phyloP scores from a whole-genome alignment of 2,113 vertebrate genomes.

The Corvus hawaiiensis region DNA sequence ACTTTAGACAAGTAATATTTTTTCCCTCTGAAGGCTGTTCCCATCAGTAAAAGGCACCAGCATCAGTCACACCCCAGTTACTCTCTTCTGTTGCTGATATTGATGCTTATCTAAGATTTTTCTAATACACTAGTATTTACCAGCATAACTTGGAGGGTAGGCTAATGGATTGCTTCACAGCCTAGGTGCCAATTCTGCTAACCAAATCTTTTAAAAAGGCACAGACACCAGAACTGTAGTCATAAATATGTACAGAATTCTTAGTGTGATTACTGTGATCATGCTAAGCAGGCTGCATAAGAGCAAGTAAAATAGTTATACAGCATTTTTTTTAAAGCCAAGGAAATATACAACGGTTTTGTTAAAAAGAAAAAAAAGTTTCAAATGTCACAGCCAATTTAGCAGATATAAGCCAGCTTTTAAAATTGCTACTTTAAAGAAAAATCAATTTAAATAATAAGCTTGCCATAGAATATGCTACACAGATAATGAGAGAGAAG shows the following conservation, averaged over 20 bases:
- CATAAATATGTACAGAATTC: neutral
- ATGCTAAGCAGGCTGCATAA: neutral
- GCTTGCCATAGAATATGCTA: neutral
- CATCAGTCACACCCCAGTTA: neutral
- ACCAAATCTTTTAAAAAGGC: neutral
- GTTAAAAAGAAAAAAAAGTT: neutral
- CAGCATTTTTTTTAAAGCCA: neutral
- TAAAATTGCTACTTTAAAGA: neutral
- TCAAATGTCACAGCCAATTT: neutral
- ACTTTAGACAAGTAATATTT: neutral
- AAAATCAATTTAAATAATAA: neutral
- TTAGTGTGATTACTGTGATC: neutral
- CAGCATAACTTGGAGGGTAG: neutral
- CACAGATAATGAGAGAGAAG: neutral
- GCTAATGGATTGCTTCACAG: neutral
- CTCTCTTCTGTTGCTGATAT: neutral
- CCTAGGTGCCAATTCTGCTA: neutral
- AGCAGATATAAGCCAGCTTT: neutral
- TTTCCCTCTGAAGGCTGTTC: neutral
- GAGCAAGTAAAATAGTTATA: neutral
- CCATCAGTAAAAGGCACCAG: neutral
- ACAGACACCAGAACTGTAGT: neutral
- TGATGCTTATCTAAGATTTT: neutral
- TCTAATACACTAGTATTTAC: neutral
- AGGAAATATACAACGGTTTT: neutral